Evolutionary conservation across 2,113 vertebrate genomes (phyloP).

Genomic region (Cariama cristata): DNA sequence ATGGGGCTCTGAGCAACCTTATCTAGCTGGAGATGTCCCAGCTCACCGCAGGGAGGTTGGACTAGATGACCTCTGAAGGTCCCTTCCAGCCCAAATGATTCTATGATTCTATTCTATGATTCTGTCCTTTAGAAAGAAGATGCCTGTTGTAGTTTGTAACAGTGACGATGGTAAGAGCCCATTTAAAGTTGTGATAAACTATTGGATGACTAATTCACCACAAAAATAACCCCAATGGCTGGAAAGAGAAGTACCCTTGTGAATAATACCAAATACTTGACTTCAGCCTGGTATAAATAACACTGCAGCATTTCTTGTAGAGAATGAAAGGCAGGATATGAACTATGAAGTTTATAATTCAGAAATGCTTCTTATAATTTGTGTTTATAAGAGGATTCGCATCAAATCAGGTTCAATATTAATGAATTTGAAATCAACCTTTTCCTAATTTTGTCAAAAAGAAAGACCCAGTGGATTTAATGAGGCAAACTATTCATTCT

Average conservation of each 20-base stretch:
- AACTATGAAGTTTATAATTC: background rate
- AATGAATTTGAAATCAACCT: background rate
- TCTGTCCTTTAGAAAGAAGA: background rate
- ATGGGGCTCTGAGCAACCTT: too few species aligned
- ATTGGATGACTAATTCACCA: background rate
- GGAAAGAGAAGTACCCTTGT: background rate
- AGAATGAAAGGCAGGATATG: background rate
- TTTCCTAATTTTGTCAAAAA: background rate
- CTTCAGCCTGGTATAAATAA: constrained; percentile 22
- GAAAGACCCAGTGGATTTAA: background rate
- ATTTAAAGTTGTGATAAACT: constrained; percentile 7
- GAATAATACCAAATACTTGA: constrained; percentile 40
- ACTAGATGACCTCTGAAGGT: too few species aligned
- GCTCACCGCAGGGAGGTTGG: too few species aligned
- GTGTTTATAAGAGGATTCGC: background rate
- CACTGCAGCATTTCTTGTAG: background rate
- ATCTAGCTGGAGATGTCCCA: too few species aligned
- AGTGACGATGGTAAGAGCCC: background rate
- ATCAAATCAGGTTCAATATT: background rate
- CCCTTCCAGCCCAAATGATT: too few species aligned
- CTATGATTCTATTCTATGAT: too few species aligned
- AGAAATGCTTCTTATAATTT: background rate
- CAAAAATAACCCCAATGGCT: constrained; percentile 8
- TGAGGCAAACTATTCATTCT: background rate
- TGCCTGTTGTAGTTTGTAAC: background rate